Base-by-base conservation (phyloP, 2,113 vertebrate genomes). In the Lasiurus borealis region DNA sequence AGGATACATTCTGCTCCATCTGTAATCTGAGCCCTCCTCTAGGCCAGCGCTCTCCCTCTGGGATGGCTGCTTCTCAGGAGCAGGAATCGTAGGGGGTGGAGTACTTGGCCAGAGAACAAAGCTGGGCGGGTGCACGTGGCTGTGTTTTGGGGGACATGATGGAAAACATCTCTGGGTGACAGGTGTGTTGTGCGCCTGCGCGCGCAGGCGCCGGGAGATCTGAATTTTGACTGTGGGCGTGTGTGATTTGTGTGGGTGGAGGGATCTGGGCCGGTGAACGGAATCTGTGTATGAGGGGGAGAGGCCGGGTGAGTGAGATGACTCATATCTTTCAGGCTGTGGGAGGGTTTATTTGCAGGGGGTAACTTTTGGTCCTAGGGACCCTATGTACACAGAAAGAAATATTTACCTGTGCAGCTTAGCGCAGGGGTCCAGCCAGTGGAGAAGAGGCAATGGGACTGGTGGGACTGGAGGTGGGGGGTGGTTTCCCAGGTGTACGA, bases 171-270 rank as follows among this genome's bases (percentile, higher is more conserved):
- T 82, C n/a, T 1, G 64, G 72, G 88, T 48, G 88, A 80, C 92
- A 96, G 93, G 92, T 91, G 90, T 44, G 27, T 9, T 13, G 48
- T 64, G 90, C 8, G 62, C 0, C 1, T 13, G 82, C 1, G 31
- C 2, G 2, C 68, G 86, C 95, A 94, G 85, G 96, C 85, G 57
- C 95, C 44, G 57, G 89, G 62, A 92, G 77, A 36, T 90, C 92
- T 88, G 94, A 50, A 87, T 81, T 82, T 71, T 46, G 77, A 34
- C 96, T 46, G 97, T 97, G 96, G 97, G 97, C 77, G 97, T 93
- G 96, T 97, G 97, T 91, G 94, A 96, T 92, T 75, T 12, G 96
- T 91, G 97, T 95, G 96, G 97, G 97, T 34, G 44, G 95, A 85
- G 95, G 95, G 96, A 96, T 97, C 95, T 93, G 97, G 94, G 96